phyloP scores from a whole-genome alignment of 1,140 invertebrate genomes.

The Drosophila dunni region DNA sequence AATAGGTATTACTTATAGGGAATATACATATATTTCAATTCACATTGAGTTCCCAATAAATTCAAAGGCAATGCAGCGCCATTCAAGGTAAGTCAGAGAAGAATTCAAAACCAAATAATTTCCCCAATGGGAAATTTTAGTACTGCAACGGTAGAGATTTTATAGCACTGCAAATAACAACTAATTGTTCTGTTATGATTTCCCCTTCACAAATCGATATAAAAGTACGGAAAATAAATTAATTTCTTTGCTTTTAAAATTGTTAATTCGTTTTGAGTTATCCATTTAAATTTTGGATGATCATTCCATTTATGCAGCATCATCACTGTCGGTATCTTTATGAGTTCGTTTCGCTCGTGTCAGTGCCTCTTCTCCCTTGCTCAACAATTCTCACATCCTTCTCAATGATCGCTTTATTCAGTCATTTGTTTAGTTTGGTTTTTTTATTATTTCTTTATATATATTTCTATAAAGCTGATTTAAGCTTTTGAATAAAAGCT shows the following conservation, averaged over 20 bases:
- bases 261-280: slow-evolving; percentile 36
- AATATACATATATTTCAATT: slow-evolving; percentile 48
- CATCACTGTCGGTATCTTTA: slow-evolving; percentile 72
- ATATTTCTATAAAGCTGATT: background rate
- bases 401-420: background rate
- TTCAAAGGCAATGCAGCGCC: slow-evolving; percentile 72
- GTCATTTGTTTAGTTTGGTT: slow-evolving; percentile 20
- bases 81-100: slow-evolving; percentile 53
- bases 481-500: slow-evolving; percentile 17
- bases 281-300: slow-evolving; percentile 22
- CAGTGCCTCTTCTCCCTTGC: slow-evolving; percentile 58
- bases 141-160: too few species aligned
- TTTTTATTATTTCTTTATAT: slow-evolving; percentile 40
- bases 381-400: slow-evolving; percentile 36
- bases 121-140: background rate
- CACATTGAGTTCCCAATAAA: slow-evolving; percentile 37
- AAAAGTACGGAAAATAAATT: slow-evolving; percentile 18
- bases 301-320: slow-evolving; percentile 57
- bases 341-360: slow-evolving; percentile 52
- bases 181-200: slow-evolving; percentile 7
- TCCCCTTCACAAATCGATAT: slow-evolving; percentile 1
- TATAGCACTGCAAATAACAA: slow-evolving; percentile 20
- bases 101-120: background rate
- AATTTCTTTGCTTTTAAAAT: slow-evolving; percentile 50
- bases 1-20: slow-evolving; percentile 40